Evolutionary conservation across 2,113 vertebrate genomes (phyloP).

Genomic region (Pseudorectes ferrugineus): DNA sequence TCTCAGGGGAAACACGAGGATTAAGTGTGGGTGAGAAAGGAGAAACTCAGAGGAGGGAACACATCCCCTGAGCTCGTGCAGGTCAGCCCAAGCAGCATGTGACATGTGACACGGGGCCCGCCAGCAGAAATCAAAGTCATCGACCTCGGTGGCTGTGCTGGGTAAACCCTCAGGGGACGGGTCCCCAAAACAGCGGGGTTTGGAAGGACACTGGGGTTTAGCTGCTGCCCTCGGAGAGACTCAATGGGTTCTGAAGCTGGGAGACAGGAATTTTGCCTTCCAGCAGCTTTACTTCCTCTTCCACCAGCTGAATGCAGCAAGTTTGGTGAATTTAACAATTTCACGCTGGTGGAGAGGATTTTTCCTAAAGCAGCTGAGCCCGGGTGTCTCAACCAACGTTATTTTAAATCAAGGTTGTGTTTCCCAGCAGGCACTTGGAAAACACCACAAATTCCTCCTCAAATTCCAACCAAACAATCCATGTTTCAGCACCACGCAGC

Average conservation of each 20-base stretch:
- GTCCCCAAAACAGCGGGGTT: background rate
- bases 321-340: background rate
- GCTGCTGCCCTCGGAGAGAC: background rate
- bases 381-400: background rate
- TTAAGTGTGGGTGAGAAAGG: background rate
- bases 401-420: background rate
- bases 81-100: background rate
- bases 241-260: background rate
- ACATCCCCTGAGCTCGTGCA: background rate
- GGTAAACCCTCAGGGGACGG: rapidly evolving
- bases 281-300: background rate
- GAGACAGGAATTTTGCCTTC: background rate
- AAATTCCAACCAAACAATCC: background rate
- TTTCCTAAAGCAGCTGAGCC: background rate
- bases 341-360: rapidly evolving
- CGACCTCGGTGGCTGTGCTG: rapidly evolving
- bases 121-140: background rate
- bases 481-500: rapidly evolving
- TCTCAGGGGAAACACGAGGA: rapidly evolving
- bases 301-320: background rate
- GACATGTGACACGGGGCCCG: background rate
- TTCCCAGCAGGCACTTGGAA: background rate
- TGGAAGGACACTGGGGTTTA: background rate
- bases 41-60: background rate
- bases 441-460: background rate